phyloP scores from a whole-genome alignment of 2,797 vertebrate genomes.

The Pangasius larnaudii region DNA sequence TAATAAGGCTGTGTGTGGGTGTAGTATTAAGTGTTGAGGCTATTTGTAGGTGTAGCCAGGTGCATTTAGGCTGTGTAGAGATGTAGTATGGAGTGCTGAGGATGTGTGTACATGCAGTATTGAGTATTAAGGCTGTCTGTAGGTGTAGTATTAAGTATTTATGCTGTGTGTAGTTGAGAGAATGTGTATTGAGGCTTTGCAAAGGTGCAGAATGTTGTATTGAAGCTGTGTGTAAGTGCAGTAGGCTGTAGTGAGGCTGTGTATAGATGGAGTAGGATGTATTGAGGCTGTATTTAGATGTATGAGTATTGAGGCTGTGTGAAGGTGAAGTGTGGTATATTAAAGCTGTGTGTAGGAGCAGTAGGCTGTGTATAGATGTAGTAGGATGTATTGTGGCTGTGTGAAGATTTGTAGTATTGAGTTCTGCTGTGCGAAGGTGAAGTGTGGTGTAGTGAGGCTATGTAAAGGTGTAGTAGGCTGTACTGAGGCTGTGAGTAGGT shows the following conservation, averaged over 20 bases:
- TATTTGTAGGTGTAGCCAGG: neutral
- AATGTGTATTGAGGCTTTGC: neutral
- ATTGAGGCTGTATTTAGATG: neutral
- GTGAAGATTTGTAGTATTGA: neutral
- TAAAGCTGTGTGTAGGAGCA: neutral
- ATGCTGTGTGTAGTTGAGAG: neutral
- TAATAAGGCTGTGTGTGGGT: neutral
- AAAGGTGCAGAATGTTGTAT: neutral
- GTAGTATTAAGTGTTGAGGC: neutral
- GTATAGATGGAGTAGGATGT: neutral
- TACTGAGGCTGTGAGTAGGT: neutral
- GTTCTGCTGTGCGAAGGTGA: neutral
- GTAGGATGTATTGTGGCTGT: neutral
- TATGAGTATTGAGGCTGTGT: neutral
- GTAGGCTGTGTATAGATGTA: slow-evolving; percentile 5
- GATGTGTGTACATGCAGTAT: neutral
- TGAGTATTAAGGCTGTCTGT: neutral
- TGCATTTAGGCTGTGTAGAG: neutral
- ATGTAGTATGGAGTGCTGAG: neutral
- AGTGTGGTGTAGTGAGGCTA: slow-evolving; percentile 4
- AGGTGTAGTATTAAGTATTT: neutral
- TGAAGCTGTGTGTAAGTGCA: neutral
- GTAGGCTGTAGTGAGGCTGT: neutral
- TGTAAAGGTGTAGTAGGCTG: slow-evolving; percentile 6
- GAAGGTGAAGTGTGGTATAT: neutral